A percentile compares a stretch with the other conserved stretches of the same genome.
Conservation (phyloP, 2,888 invertebrate species). For the Pilophorus perplexus region DNA sequence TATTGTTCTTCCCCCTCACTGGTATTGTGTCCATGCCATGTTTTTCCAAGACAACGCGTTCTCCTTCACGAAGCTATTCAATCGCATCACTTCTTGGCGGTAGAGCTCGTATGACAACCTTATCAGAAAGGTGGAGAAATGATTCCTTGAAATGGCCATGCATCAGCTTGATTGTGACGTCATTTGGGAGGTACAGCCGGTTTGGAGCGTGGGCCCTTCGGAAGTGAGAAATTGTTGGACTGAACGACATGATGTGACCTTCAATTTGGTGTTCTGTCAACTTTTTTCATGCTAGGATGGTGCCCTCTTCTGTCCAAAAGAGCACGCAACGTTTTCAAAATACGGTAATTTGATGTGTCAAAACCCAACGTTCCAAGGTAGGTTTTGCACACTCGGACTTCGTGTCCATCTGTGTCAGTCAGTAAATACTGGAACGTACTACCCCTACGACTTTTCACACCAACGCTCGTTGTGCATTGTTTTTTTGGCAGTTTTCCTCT, state of each 20-base stretch:
- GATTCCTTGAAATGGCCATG: slow-evolving; percentile 38
- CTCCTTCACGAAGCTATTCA: no score
- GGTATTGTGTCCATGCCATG: no score
- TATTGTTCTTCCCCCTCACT: no score
- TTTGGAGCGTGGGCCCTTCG: slow-evolving; percentile 28
- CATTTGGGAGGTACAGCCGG: slow-evolving; percentile 27
- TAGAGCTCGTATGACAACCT: slow-evolving; percentile 41
- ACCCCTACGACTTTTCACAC: background rate
- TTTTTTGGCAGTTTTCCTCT: background rate
- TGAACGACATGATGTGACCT: slow-evolving; percentile 44
- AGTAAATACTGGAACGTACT: background rate
- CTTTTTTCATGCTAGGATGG: slow-evolving; percentile 4
- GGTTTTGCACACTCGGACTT: background rate
- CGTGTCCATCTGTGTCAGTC: background rate
- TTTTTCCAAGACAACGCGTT: no score
- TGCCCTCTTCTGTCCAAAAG: slow-evolving; percentile 15
- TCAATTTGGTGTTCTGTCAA: slow-evolving; percentile 11
- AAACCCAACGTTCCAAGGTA: background rate
- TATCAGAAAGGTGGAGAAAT: slow-evolving; percentile 36
- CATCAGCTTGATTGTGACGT: slow-evolving; percentile 36
- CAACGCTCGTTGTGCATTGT: background rate
- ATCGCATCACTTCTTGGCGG: slow-evolving; percentile 33
- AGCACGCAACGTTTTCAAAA: no score
- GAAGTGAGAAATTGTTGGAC: slow-evolving; percentile 34
- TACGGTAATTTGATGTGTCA: background rate